Evolutionary conservation across 2,888 invertebrate species (phyloP), one percentile per base, ranked within the genome.

Genomic region (Pemphredon lugubris): DNA sequence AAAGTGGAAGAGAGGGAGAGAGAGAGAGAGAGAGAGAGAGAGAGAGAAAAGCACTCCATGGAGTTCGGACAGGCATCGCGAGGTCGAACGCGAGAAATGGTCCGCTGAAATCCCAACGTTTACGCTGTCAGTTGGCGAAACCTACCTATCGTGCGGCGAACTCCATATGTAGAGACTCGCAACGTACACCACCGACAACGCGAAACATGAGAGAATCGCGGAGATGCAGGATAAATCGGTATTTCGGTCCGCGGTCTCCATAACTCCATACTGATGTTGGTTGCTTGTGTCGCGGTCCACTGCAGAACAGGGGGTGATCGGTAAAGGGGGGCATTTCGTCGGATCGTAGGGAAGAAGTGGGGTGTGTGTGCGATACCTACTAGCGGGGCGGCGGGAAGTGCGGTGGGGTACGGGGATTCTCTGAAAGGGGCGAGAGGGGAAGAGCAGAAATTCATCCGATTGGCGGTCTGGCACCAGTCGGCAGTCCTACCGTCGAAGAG

Each of bases 141-240:
- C 77, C 86, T 92, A 95, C 95, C 95, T 95, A 92, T 92, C 92
- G 83, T 94, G 92, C 84, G 93, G 93, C 64, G 94, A 93, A 83
- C 93, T 94, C 96, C 97, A 97, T 55, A 97, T 93, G 90, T 97
- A 96, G 66, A 97, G 92, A 90, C 97, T 97, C 64, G 94, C 94
- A 75, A 97, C 96, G 91, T 96, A 97, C 34, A 94, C 91, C 77
- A 95, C 90, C 9, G 96, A 95, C 83, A 97, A 92, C 70, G 94
- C 90, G 77, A 96, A 91, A 91, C 96, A 96, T 79, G 96, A 93
- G 75, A 93, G 90, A 83, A 95, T 91, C 54, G 95, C 93, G 83
- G 92, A 91, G 76, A 92, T 85, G 86, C 94, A 93, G 82, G 91
- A 84, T 82, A 87, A 84, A 74, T 87, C 83, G 76, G 78, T 83